These are phyloP conservation scores for Clitarchus hookeri DNA, from an alignment of 2,888 invertebrate genomes.

Conservation along the genomic window DNA sequence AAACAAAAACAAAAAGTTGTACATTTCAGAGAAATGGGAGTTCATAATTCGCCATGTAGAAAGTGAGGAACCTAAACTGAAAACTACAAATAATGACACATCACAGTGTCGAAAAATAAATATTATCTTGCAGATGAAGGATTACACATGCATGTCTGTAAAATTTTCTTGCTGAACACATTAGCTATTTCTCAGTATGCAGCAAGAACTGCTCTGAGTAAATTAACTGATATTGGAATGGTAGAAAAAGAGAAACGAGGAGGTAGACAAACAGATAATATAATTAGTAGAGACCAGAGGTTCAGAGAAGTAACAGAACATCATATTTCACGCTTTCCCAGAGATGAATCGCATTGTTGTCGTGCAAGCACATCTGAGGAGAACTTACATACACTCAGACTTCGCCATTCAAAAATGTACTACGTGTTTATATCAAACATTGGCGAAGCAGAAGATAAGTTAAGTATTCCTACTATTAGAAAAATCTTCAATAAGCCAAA, in stretches of 20 bases:
- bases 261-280: background rate
- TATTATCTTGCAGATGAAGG: background rate
- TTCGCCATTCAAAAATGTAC: background rate
- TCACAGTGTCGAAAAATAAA: background rate
- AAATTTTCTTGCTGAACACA: background rate
- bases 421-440: background rate
- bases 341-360: background rate
- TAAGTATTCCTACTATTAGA: background rate
- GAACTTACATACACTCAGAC: background rate
- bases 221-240: background rate
- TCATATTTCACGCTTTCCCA: conserved; percentile 10
- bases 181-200: background rate
- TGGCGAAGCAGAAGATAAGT: background rate
- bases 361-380: background rate
- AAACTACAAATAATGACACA: background rate
- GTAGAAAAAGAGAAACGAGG: background rate
- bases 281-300: background rate
- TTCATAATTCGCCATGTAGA: background rate
- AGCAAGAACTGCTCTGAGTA: background rate
- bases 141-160: background rate
- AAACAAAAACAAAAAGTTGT: background rate
- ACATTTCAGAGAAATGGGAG: background rate
- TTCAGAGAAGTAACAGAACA: background rate
- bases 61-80: background rate
- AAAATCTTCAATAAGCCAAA: background rate